A percentile compares a stretch with the other conserved stretches of the same genome.
These are phyloP conservation scores for Oreohelix idahoensis DNA, from an alignment of 1,140 invertebrate species.

Conservation along the genomic window DNA sequence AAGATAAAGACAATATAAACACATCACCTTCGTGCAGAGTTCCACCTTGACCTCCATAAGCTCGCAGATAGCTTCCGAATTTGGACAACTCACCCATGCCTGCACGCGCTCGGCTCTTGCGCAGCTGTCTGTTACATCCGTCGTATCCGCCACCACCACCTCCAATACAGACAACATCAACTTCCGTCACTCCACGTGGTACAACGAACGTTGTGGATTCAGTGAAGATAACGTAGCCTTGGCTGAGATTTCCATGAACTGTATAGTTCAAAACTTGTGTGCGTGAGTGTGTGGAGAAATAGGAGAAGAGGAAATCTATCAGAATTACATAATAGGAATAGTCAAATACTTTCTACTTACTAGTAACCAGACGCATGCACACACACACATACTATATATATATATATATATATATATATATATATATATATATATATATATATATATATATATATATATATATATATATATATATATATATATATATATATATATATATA, in stretches of 20 bases:
- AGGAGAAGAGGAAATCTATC: no score
- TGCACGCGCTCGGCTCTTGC: not conserved
- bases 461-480: no score
- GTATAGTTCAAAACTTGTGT: constrained; percentile 18
- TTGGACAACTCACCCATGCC: constrained; percentile 18
- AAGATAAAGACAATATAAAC: no score
- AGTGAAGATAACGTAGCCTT: constrained; percentile 35
- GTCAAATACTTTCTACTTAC: no score
- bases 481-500: no score
- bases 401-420: no score
- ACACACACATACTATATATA: no score
- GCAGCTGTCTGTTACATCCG: constrained; percentile 11
- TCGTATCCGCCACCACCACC: constrained; percentile 45
- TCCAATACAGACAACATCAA: constrained; percentile 46
- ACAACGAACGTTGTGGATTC: constrained; percentile 37
- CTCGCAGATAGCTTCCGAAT: constrained; percentile 26
- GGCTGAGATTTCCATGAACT: constrained; percentile 7
- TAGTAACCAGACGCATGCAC: no score
- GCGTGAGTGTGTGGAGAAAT: no score
- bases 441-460: no score
- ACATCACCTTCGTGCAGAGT: constrained; percentile 7
- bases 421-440: no score
- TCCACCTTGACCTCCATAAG: constrained; percentile 34
- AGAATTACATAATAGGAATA: no score
- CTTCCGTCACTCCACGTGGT: constrained; percentile 9